These are phyloP conservation scores for Saccopteryx bilineata DNA, from an alignment of 2,113 vertebrate genomes.

Conservation along the genomic window DNA sequence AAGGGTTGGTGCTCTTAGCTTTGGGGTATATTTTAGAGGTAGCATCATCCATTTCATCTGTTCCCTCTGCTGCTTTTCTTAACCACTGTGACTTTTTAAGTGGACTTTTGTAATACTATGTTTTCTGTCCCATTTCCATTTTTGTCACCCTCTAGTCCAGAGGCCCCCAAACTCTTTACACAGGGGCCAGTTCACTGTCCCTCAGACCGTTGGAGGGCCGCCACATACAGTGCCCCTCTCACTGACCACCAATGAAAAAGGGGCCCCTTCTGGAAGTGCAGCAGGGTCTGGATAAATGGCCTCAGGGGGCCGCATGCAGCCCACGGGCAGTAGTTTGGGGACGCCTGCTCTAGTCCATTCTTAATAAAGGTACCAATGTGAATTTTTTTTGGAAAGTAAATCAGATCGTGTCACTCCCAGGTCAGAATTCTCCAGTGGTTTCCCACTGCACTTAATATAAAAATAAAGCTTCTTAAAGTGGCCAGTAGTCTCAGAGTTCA, in stretches of 20 bases:
- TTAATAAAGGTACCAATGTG: slow-evolving; percentile 28
- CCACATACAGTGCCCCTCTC: no score
- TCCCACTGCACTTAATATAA: slow-evolving; percentile 13
- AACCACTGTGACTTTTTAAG: not conserved
- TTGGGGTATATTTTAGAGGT: not conserved
- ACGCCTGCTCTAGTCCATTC: not conserved
- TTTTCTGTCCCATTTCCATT: not conserved
- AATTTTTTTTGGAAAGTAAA: not conserved
- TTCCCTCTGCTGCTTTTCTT: not conserved
- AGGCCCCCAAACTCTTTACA: no score
- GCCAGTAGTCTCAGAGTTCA: not conserved
- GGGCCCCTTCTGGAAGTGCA: no score
- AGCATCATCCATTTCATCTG: not conserved
- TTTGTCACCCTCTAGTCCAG: not conserved
- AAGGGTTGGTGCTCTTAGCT: not conserved
- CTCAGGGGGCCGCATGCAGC: no score
- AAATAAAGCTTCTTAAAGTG: not conserved
- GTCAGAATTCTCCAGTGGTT: slow-evolving; percentile 1
- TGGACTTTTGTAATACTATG: not conserved
- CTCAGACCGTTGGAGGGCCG: no score
- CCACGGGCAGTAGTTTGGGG: no score
- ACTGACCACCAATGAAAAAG: no score
- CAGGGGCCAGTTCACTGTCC: no score
- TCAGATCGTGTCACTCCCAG: not conserved
- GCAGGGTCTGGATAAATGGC: no score